Evolutionary conservation across 2,113 vertebrate species (phyloP).

Genomic region (Ciconia stormi): DNA sequence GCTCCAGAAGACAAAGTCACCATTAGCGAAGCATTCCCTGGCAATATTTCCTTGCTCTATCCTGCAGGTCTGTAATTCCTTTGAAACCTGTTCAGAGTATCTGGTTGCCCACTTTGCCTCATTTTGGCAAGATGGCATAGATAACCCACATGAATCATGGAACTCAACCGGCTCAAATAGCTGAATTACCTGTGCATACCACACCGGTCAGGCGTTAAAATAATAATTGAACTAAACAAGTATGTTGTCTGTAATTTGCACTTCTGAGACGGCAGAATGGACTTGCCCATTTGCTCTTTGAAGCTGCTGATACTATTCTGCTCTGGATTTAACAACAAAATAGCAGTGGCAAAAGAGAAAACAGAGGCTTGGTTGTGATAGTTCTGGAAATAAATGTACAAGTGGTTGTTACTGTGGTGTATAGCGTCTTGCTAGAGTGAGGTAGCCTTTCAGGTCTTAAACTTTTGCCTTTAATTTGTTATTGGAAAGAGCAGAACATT

Average conservation of each 20-base stretch:
- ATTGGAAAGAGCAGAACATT: background rate
- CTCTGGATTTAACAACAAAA: background rate
- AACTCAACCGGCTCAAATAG: background rate
- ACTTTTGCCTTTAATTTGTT: background rate
- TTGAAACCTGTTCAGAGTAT: background rate
- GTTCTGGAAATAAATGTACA: background rate
- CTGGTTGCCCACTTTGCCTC: background rate
- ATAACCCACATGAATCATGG: background rate
- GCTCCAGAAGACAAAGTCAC: background rate
- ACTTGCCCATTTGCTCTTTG: background rate
- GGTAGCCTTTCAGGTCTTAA: background rate
- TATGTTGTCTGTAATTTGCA: background rate
- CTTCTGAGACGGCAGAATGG: background rate
- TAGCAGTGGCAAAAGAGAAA: background rate
- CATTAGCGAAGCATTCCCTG: background rate
- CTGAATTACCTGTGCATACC: background rate
- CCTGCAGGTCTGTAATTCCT: background rate
- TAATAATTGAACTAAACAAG: background rate
- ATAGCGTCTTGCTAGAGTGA: background rate
- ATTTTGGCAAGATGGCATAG: background rate
- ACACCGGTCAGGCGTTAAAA: background rate
- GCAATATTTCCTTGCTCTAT: background rate
- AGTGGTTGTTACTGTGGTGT: background rate
- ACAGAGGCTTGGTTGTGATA: background rate
- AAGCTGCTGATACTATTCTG: background rate